Evolutionary conservation across 2,113 vertebrate species (phyloP).

Genomic region (Lucifuga dentata): DNA sequence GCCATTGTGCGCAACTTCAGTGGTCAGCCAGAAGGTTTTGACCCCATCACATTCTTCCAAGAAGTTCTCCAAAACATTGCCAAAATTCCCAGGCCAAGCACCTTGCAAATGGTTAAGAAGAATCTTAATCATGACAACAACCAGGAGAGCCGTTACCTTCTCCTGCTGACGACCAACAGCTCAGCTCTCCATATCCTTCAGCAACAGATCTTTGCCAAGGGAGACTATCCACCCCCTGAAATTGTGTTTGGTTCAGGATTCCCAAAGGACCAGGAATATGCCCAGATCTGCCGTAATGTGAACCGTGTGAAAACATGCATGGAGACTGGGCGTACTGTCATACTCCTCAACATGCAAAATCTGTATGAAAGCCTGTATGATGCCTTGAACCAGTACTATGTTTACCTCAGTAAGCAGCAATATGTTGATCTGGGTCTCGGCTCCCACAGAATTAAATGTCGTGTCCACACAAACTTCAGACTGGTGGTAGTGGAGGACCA

Average conservation of each 20-base stretch:
- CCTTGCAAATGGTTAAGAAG: constrained; percentile 79
- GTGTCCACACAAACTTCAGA: constrained; percentile 81
- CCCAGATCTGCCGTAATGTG: constrained; percentile 84
- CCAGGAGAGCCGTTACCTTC: constrained; percentile 81
- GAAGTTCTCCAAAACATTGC: constrained; percentile 51
- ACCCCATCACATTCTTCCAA: constrained; percentile 72
- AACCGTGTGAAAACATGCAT: constrained; percentile 85
- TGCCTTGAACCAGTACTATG: constrained; percentile 86
- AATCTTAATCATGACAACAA: constrained; percentile 70
- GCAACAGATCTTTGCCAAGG: constrained; percentile 75
- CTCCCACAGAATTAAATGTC: constrained; percentile 85
- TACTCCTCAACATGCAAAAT: constrained; percentile 86
- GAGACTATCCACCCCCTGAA: constrained; percentile 70
- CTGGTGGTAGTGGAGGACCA: constrained; percentile 85
- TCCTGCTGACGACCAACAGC: constrained; percentile 85
- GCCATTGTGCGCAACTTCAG: constrained; percentile 85
- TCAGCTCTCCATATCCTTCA: constrained; percentile 84
- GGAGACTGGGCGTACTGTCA: constrained; percentile 84
- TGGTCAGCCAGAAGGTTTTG: constrained; percentile 76
- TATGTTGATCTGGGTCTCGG: constrained; percentile 87
- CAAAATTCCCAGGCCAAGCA: constrained; percentile 69
- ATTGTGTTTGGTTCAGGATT: constrained; percentile 87
- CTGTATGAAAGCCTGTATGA: constrained; percentile 87
- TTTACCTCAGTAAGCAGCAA: constrained; percentile 80
- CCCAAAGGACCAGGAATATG: constrained; percentile 86